A percentile compares a stretch with the other conserved stretches of the same genome.
Conservation (phyloP, 1,140 invertebrate genomes). For the Drosophila ohnishii region DNA sequence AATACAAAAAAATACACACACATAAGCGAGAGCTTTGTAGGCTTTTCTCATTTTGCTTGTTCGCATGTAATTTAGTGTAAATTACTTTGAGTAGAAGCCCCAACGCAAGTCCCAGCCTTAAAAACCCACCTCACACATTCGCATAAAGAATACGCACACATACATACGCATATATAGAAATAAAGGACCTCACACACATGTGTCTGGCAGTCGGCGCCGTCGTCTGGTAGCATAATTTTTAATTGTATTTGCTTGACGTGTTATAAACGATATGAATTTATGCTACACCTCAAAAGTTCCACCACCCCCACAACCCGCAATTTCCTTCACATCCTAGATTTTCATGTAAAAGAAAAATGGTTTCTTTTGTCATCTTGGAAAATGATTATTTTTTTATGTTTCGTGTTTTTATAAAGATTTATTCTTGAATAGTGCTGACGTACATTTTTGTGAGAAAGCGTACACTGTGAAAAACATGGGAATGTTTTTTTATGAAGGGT, state of each 20-base stretch:
- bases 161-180: constrained; percentile 10
- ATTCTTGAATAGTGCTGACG: neutral
- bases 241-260: constrained; percentile 68
- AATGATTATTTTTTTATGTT: constrained; percentile 11
- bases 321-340: constrained; percentile 12
- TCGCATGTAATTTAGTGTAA: constrained; percentile 76
- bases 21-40: constrained; percentile 46
- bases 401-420: constrained; percentile 4
- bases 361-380: constrained; percentile 29
- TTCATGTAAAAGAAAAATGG: constrained; percentile 15
- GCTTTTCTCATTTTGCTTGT: constrained; percentile 59
- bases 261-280: constrained; percentile 57
- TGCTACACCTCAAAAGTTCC: constrained; percentile 35
- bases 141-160: constrained; percentile 12
- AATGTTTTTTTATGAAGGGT: too few relatives aligned
- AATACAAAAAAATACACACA: constrained; percentile 19
- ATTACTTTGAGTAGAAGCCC: constrained; percentile 70
- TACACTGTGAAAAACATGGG: neutral
- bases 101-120: constrained; percentile 14
- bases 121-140: constrained; percentile 22
- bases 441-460: neutral
- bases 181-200: constrained; percentile 6
- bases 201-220: constrained; percentile 24
- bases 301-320: neutral
- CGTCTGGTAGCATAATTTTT: constrained; percentile 67